Evolutionary conservation across 2,888 invertebrate species (phyloP).

Genomic region (Harmothoe impar): DNA sequence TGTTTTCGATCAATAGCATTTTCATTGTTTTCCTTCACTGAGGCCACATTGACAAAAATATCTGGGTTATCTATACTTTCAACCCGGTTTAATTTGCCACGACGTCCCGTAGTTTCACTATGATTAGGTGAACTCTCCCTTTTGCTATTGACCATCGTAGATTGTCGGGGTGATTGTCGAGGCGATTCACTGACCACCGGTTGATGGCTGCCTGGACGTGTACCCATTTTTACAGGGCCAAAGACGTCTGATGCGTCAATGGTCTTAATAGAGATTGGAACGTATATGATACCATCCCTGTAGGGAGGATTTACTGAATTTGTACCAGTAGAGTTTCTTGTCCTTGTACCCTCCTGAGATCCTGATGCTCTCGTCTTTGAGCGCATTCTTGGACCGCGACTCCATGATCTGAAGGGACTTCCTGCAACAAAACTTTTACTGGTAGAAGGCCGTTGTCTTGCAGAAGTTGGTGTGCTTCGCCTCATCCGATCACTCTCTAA

Average conservation of each 20-base stretch:
- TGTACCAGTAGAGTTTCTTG: not conserved
- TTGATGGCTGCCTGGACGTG: not conserved
- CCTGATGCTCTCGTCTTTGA: not conserved
- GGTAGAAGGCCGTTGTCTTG: not conserved
- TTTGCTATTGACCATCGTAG: not conserved
- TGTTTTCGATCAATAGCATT: not conserved
- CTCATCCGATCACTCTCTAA: slow-evolving; percentile 51
- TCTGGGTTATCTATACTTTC: not conserved
- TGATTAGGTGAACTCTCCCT: not conserved
- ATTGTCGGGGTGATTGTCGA: too few relatives aligned
- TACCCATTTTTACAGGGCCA: slow-evolving; percentile 4
- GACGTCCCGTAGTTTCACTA: too few relatives aligned
- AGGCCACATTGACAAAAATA: not conserved
- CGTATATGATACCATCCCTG: slow-evolving; percentile 41
- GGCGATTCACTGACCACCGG: too few relatives aligned
- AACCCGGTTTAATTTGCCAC: not conserved
- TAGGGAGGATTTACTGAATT: not conserved
- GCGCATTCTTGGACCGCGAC: not conserved
- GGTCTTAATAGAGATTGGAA: slow-evolving; percentile 57
- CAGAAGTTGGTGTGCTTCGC: not conserved
- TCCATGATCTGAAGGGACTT: slow-evolving; percentile 53
- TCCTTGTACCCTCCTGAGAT: not conserved
- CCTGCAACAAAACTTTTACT: slow-evolving; percentile 39
- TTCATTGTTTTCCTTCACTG: slow-evolving; percentile 2
- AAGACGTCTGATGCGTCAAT: slow-evolving; percentile 59